These are phyloP conservation scores for Panzeria rudis DNA, from an alignment of 2,888 invertebrate species.

Conservation along the genomic window DNA sequence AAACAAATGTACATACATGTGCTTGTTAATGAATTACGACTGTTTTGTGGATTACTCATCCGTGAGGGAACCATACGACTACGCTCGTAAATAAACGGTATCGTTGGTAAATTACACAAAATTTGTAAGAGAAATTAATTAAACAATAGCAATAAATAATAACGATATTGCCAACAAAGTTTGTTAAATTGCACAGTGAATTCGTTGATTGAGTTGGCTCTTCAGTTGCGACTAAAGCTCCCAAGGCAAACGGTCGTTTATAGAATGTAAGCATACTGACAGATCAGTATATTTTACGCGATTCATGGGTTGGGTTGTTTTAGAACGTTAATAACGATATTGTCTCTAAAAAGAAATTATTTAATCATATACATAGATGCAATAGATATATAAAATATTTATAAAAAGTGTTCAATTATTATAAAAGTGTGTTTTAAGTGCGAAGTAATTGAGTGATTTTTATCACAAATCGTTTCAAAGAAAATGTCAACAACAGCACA, in stretches of 20 bases:
- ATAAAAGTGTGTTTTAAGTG: neutral
- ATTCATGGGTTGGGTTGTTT: constrained; percentile 57
- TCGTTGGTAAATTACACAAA: constrained; percentile 48
- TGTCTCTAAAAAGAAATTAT: neutral
- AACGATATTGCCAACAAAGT: constrained; percentile 57
- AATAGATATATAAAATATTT: too few relatives aligned
- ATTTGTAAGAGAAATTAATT: constrained; percentile 48
- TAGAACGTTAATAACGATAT: constrained; percentile 11
- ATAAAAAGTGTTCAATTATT: neutral
- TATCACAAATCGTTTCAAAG: constrained; percentile 5
- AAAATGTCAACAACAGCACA: constrained; percentile 48
- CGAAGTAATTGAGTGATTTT: constrained; percentile 2
- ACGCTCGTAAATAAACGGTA: constrained; percentile 50
- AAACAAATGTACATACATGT: neutral
- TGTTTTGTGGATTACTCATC: constrained; percentile 59
- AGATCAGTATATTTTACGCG: constrained; percentile 54
- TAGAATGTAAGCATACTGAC: constrained; percentile 30
- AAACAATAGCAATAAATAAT: constrained; percentile 23
- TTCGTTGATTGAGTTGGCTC: constrained; percentile 26
- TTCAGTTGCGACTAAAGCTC: constrained; percentile 17
- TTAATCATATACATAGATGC: neutral
- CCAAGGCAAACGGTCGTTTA: constrained; percentile 17
- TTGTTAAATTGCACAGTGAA: constrained; percentile 39
- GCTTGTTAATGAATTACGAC: neutral
- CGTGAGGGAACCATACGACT: neutral